These are phyloP conservation scores for Manis javanica DNA, from an alignment of 2,797 vertebrate genomes.

Conservation along the genomic window DNA sequence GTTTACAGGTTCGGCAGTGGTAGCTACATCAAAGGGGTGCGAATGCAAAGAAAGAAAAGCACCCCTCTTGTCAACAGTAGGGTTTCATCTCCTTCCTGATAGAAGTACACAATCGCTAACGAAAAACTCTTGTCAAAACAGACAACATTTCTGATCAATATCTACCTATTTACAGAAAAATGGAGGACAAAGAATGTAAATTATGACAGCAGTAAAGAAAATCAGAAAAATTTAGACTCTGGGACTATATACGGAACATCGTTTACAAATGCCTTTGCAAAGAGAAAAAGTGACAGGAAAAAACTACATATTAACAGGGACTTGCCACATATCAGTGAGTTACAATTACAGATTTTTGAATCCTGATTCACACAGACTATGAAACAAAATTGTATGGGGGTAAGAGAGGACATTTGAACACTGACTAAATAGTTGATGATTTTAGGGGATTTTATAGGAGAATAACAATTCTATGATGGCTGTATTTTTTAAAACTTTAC, in stretches of 20 bases:
- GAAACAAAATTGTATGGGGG: not conserved
- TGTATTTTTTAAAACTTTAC: not conserved
- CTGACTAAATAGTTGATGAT: not conserved
- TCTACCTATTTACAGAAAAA: not conserved
- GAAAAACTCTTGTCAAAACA: not conserved
- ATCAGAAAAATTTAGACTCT: not conserved
- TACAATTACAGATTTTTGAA: not conserved
- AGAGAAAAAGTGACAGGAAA: not conserved
- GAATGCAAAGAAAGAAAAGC: not conserved
- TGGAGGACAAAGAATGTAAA: not conserved
- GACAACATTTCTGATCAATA: not conserved
- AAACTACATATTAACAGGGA: not conserved
- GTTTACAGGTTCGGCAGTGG: not conserved
- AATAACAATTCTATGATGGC: not conserved
- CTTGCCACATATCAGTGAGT: not conserved
- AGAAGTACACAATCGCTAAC: not conserved
- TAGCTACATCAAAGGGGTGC: not conserved
- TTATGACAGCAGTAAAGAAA: not conserved
- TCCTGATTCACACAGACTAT: not conserved
- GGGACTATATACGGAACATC: not conserved
- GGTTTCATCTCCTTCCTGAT: not conserved
- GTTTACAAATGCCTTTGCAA: not conserved
- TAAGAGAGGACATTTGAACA: not conserved
- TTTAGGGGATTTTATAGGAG: not conserved
- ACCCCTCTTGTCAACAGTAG: not conserved